Evolutionary conservation across 2,888 invertebrate species (phyloP).

Genomic region (Clivina fossor): DNA sequence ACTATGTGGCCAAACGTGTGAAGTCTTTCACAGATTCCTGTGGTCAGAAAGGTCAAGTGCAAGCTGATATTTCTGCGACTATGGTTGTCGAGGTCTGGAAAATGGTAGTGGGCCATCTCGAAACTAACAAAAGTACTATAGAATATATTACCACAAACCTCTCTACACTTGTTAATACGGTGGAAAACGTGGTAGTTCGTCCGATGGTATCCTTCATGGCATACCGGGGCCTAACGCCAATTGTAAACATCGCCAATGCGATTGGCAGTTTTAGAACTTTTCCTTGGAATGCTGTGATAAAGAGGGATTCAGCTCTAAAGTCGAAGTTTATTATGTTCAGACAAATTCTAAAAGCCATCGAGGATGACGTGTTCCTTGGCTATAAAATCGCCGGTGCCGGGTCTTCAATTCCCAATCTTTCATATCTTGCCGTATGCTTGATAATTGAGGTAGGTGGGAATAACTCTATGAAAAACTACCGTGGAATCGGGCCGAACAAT

Average conservation of each 20-base stretch:
- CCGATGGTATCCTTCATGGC: conserved; percentile 2
- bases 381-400: conserved; percentile 1
- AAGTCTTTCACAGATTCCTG: not conserved
- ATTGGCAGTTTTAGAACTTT: not conserved
- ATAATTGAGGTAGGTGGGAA: not conserved
- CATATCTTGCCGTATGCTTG: not conserved
- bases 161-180: not conserved
- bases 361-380: not conserved
- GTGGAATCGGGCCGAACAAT: not conserved
- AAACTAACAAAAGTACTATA: not conserved
- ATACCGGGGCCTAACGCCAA: not conserved
- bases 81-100: not conserved
- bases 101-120: not conserved
- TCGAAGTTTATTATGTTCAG: not conserved
- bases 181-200: not conserved
- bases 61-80: not conserved
- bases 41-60: not conserved
- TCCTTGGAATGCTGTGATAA: not conserved
- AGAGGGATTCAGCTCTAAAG: not conserved
- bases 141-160: not conserved
- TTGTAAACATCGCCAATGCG: not conserved
- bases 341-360: not conserved
- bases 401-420: not conserved
- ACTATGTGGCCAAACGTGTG: not conserved
- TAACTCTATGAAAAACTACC: not conserved